Base-by-base conservation (phyloP, 2,113 vertebrate genomes). In the Chrysemys picta region DNA sequence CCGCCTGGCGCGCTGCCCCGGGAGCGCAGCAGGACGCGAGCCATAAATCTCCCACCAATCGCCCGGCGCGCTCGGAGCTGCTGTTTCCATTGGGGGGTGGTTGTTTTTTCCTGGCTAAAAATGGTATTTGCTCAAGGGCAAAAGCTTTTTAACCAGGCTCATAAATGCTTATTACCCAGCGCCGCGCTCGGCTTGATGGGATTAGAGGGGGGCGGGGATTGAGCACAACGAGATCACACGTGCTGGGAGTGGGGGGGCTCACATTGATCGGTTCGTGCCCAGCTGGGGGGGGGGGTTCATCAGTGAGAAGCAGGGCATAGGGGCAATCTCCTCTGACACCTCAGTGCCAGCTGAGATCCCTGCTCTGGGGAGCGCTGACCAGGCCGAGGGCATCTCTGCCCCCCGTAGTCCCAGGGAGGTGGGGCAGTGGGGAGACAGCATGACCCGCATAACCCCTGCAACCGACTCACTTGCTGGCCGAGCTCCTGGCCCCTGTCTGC, bases 31-130 rank as follows among this genome's bases (percentile, higher is more conserved):
- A 12, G 13, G 95, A 91, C 89, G 89, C 62, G 91, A 93, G 96
- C 96, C 97, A 97, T 98, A 97, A 98, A 98, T 98, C 96, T 96
- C 87, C 93, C 88, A 94, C 29, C 62, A 96, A 97, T 95, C 97
- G 96, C 87, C 81, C 91, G 5, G 80, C 49, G 14, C 79, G 89
- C 90, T 65, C 83, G 90, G 83, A 1, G 80, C 85, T 88, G 84
- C 88, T 93, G 91, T 75, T 91, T 47, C 2, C 82, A 56, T 7
- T 25, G 56, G 38, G 12, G 19, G 38, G 13, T 14, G 5, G 6
- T 35, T 35, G 10, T 12, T 7, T 59, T 75, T 69, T 80, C 85
- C 83, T 88, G 91, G 50, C 72, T 88, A 52, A 78, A 85, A 82
- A 42, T 12, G 69, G 85, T 56, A 92, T 84, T 79, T 10, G 53